These are phyloP conservation scores for Sebastes jordani DNA, from an alignment of 2,797 vertebrate species.

Conservation along the genomic window DNA sequence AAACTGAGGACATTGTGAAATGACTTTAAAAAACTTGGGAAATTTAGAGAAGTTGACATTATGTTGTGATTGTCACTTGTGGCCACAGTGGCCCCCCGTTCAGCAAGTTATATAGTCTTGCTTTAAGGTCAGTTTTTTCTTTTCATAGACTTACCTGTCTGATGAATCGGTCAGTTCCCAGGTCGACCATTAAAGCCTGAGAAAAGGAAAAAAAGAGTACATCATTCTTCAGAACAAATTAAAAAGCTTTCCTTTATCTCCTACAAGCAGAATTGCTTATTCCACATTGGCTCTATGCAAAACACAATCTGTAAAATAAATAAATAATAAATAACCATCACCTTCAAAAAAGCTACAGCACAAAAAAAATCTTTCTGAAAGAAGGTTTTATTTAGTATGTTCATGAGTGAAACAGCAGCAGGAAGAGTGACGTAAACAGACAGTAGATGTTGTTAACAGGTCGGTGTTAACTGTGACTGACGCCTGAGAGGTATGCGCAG, in stretches of 20 bases:
- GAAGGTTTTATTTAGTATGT: not conserved
- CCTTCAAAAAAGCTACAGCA: not conserved
- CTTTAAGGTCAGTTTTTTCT: not conserved
- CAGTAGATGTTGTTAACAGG: conserved; percentile 27
- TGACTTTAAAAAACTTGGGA: not conserved
- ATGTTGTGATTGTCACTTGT: not conserved
- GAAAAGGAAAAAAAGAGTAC: conserved; percentile 26
- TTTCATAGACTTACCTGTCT: conserved; percentile 87
- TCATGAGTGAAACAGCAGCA: conserved; percentile 24
- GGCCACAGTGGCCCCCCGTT: not conserved
- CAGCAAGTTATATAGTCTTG: not conserved
- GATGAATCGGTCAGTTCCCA: conserved; percentile 96
- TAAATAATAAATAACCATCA: not conserved
- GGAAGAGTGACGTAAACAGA: conserved; percentile 8
- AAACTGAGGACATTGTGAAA: not conserved
- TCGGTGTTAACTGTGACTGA: conserved; percentile 17
- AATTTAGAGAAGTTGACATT: not conserved
- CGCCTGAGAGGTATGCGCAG: not conserved
- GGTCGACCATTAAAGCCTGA: conserved; percentile 97
- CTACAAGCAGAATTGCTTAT: not conserved
- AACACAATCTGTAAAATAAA: not conserved
- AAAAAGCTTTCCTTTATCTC: not conserved
- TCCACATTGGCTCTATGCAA: not conserved
- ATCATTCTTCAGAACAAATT: not conserved
- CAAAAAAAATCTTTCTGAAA: not conserved